phyloP scores from a whole-genome alignment of 2,888 invertebrate genomes.

The Machimus rusticus region DNA sequence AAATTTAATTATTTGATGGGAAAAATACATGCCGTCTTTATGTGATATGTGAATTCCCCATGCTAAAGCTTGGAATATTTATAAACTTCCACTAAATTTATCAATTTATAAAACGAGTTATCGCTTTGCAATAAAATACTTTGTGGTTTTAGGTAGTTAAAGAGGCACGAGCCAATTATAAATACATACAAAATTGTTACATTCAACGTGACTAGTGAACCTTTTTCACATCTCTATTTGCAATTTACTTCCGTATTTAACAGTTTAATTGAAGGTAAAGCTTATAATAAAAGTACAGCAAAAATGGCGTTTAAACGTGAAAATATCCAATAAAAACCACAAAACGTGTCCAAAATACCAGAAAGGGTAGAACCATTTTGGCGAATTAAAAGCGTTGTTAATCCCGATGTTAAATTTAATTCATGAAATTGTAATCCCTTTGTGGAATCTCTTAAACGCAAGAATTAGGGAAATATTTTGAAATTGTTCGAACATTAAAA shows the following conservation, averaged over 20 bases:
- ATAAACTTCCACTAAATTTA: background rate
- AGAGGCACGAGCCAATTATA: background rate
- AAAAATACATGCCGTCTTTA: background rate
- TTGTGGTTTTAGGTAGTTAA: background rate
- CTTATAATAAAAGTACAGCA: background rate
- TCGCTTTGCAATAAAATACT: background rate
- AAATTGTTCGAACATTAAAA: background rate
- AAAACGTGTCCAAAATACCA: background rate
- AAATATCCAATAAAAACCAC: background rate
- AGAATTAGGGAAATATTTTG: background rate
- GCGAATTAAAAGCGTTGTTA: background rate
- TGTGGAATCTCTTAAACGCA: background rate
- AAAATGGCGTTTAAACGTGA: background rate
- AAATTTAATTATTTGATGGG: background rate
- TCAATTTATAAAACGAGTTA: background rate
- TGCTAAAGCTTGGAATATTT: background rate
- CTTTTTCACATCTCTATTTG: background rate
- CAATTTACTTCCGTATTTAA: background rate
- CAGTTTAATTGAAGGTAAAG: background rate
- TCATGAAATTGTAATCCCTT: background rate
- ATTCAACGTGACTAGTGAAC: background rate
- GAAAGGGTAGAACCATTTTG: background rate
- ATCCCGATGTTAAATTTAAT: background rate
- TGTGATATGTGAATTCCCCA: background rate
- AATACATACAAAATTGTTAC: background rate